Conservation (phyloP, 2,888 invertebrate genomes). For the Endomychus coccineus region DNA sequence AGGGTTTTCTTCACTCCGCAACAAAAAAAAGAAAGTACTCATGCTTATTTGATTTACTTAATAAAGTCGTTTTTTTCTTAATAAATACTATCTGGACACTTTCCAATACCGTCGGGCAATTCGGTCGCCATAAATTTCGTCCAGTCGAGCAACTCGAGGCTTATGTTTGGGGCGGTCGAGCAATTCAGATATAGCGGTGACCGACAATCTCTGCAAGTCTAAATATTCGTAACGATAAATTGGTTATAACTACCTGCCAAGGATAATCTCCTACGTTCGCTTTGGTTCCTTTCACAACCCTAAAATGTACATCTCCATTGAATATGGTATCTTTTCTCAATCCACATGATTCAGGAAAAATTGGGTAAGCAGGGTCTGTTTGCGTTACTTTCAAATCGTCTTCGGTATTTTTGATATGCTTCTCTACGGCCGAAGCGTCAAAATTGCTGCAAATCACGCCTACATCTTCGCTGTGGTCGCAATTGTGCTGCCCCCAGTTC, state of each 20-base stretch:
- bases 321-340: conserved; percentile 43
- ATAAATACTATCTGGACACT: no score
- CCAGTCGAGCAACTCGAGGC: no score
- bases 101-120: no score
- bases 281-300: conserved; percentile 55
- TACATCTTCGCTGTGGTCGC: conserved; percentile 66
- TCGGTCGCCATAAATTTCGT: no score
- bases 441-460: conserved; percentile 40
- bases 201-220: no score
- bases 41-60: no score
- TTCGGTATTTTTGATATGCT: conserved; percentile 19
- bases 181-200: no score
- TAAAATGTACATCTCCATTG: conserved; percentile 45
- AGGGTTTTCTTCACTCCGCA: no score
- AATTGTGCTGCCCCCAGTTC: conserved; percentile 64
- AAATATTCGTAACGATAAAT: neutral
- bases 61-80: no score
- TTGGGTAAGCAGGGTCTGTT: conserved; percentile 3
- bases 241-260: conserved; percentile 55
- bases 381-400: neutral
- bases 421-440: conserved; percentile 35
- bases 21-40: no score
- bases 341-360: conserved; percentile 44
- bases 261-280: conserved; percentile 62
- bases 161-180: no score